Evolutionary conservation across 2,113 vertebrate genomes (phyloP), one percentile per base, ranked within the genome.

Genomic region (Syngnathus scovelli): DNA sequence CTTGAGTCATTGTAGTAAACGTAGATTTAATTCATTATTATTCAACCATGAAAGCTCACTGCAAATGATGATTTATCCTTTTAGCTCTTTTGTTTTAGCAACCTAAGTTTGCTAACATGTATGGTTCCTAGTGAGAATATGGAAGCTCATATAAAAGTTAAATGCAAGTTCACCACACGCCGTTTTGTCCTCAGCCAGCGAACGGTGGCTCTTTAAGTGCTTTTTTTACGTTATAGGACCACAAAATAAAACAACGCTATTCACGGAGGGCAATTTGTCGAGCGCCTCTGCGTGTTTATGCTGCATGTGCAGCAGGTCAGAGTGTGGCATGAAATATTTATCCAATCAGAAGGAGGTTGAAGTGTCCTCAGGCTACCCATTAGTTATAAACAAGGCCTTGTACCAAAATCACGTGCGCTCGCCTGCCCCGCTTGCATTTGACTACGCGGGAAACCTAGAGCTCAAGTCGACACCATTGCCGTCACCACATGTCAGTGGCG

Each of bases 271-370:
- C 82, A 81, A 82, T 86, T 87, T 84, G 74, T 77, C 80, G 10
- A 76, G 55, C 76, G 78, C 56, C 52, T 81, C 68, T 33, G 21
- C 56, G 37, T 65, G 80, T 82, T 82, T 72, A 75, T 68, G 60
- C 74, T 80, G 83, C 84, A 78, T 81, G 61, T 76, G 74, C 74
- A 79, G 78, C 71, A 67, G 84, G 81, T 83, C 76, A 77, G 71
- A 41, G 70, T 70, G 75, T 71, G 72, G 70, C 68, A 88, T 89
- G 82, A 89, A 88, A 87, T 87, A 88, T 86, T 85, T 87, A 84
- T 85, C 83, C 86, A 87, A 86, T 88, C 86, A 87, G 80, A 88
- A 72, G 63, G 68, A 80, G 72, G 62, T 79, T 78, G 70, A 73
- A 74, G 78, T 70, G 69, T 84, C 88, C 84, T 79, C 61, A 72